These are phyloP conservation scores for Drosophila varians DNA, from an alignment of 1,140 invertebrate genomes.

Conservation along the genomic window DNA sequence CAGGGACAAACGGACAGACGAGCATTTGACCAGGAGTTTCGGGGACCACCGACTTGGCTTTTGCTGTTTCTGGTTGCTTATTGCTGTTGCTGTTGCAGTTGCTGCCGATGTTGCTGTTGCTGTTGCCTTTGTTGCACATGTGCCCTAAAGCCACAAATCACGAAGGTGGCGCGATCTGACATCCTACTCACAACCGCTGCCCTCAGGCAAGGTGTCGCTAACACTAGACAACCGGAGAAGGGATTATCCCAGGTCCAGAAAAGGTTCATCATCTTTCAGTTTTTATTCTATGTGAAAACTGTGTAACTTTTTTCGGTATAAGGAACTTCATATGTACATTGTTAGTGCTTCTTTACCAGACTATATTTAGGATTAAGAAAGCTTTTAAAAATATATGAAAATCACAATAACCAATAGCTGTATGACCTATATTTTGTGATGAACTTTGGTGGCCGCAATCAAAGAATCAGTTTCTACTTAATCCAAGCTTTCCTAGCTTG, in stretches of 20 bases:
- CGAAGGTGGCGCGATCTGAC: conserved; percentile 77
- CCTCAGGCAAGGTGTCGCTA: conserved; percentile 67
- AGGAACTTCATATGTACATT: too few species aligned
- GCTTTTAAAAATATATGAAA: too few species aligned
- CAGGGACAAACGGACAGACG: conserved; percentile 17
- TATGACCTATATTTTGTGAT: too few species aligned
- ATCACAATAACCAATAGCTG: too few species aligned
- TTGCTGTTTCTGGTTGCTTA: conserved; percentile 9
- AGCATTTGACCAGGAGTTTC: conserved; percentile 62
- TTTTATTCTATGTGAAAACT: too few species aligned
- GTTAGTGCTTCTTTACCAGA: too few species aligned
- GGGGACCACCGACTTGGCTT: conserved; percentile 54
- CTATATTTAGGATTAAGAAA: too few species aligned
- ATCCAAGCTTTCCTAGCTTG: too few species aligned
- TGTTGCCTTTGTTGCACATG: conserved; percentile 49
- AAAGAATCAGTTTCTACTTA: too few species aligned
- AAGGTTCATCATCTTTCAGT: neutral
- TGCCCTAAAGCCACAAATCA: conserved; percentile 78
- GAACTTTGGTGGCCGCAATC: too few species aligned
- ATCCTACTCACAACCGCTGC: conserved; percentile 60
- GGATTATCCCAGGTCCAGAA: conserved; percentile 5
- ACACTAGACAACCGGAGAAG: conserved; percentile 20
- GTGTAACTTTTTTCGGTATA: too few species aligned
- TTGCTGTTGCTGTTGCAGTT: neutral
- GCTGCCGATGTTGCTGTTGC: conserved; percentile 7